Evolutionary conservation across 2,888 invertebrate species (phyloP).

Genomic region (Coelinius sp.): DNA sequence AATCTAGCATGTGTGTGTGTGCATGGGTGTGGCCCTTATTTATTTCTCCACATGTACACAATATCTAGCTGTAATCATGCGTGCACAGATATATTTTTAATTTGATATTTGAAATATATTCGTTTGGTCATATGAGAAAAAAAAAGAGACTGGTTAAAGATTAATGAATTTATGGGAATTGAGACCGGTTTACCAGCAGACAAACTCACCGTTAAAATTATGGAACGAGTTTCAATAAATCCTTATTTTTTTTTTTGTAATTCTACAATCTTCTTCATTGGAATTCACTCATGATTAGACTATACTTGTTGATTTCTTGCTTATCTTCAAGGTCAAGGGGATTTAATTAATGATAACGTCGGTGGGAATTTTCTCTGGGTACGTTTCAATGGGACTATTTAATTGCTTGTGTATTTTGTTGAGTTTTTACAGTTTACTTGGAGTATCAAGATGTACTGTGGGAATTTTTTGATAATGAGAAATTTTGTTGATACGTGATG

Average conservation of each 20-base stretch:
- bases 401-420: not conserved
- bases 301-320: not conserved
- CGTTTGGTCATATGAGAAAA: not conserved
- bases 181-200: slow-evolving; percentile 3
- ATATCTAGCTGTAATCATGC: not conserved
- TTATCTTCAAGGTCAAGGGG: not conserved
- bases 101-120: not conserved
- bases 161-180: not conserved
- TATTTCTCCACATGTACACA: not conserved
- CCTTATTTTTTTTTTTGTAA: not conserved
- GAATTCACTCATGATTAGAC: slow-evolving; percentile 15
- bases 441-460: not conserved
- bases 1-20: not conserved
- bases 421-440: slow-evolving; percentile 14
- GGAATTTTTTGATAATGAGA: not conserved
- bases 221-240: slow-evolving; percentile 10
- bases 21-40: slow-evolving; percentile 25
- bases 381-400: not conserved
- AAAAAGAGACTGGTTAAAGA: not conserved
- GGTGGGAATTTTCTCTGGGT: not conserved
- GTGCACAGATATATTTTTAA: not conserved
- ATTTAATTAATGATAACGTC: slow-evolving; percentile 5
- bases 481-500: not conserved
- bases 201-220: not conserved
- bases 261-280: not conserved